phyloP scores from a whole-genome alignment of 1,140 invertebrate species.

The Drosophila pectinifera region DNA sequence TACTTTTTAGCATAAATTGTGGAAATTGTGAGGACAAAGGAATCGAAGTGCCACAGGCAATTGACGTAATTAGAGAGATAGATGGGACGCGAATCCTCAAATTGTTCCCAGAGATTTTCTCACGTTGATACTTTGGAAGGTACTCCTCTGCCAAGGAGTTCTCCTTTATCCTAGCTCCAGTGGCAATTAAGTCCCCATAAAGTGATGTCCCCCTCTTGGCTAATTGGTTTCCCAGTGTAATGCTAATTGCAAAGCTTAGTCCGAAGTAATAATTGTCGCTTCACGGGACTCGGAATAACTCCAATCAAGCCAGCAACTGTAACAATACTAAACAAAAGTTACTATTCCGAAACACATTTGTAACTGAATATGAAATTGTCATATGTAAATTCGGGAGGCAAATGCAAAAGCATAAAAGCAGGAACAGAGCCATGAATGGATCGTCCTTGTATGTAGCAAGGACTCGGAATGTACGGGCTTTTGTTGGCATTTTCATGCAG shows the following conservation, averaged over 20 bases:
- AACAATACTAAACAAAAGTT: slow-evolving; percentile 38
- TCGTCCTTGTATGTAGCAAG: slow-evolving; percentile 29
- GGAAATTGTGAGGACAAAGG: slow-evolving; percentile 43
- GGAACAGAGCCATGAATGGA: slow-evolving; percentile 35
- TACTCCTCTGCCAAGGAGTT: too few species aligned
- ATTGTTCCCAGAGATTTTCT: slow-evolving; percentile 56
- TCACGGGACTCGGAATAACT: slow-evolving; percentile 26
- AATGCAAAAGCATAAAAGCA: slow-evolving; percentile 62
- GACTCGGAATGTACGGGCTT: slow-evolving; percentile 50
- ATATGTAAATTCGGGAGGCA: slow-evolving; percentile 63
- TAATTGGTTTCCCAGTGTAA: slow-evolving; percentile 65
- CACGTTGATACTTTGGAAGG: slow-evolving; percentile 46
- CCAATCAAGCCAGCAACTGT: slow-evolving; percentile 17
- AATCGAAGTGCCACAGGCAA: slow-evolving; percentile 63
- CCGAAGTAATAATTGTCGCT: slow-evolving; percentile 68
- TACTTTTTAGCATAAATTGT: slow-evolving; percentile 77
- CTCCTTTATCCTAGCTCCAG: not conserved
- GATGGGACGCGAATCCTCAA: slow-evolving; percentile 8
- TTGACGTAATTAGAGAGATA: slow-evolving; percentile 72
- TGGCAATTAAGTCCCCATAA: slow-evolving; percentile 62
- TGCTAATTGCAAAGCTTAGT: slow-evolving; percentile 51
- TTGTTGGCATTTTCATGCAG: slow-evolving; percentile 82
- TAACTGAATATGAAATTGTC: slow-evolving; percentile 67
- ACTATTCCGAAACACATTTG: too few species aligned
- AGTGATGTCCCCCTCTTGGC: slow-evolving; percentile 5